Percentiles rank a stretch among this genome's conserved stretches.
These are phyloP conservation scores for Vipera ursinii DNA, from an alignment of 2,797 vertebrate genomes.

Conservation along the genomic window DNA sequence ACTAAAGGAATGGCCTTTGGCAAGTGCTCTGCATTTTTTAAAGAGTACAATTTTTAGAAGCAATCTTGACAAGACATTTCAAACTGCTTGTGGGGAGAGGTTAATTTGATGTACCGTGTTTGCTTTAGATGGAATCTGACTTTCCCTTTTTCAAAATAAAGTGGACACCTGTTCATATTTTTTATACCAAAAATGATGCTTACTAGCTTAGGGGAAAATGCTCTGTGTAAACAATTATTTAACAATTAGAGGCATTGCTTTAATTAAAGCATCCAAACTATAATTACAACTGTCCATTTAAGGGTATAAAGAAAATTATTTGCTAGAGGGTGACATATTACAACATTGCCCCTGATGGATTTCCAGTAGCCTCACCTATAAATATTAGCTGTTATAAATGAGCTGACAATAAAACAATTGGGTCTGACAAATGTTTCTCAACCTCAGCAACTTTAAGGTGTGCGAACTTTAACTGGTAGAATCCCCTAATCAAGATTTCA, in stretches of 20 bases:
- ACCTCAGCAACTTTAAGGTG: neutral
- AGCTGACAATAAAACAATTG: neutral
- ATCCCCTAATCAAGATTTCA: neutral
- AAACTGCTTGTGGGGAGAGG: conserved; percentile 11
- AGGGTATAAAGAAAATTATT: neutral
- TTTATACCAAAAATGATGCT: neutral
- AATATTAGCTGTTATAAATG: conserved; percentile 10
- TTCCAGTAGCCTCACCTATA: neutral
- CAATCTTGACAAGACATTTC: conserved; percentile 1
- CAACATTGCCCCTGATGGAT: neutral
- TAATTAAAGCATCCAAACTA: neutral
- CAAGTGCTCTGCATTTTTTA: conserved; percentile 7
- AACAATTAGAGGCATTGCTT: neutral
- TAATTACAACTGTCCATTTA: neutral
- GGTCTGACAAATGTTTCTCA: neutral
- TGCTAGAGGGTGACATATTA: neutral
- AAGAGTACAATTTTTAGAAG: conserved; percentile 11
- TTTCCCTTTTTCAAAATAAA: neutral
- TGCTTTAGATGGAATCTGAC: neutral
- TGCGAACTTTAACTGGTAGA: neutral
- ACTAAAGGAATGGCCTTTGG: neutral
- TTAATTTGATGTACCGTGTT: neutral
- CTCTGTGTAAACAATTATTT: neutral
- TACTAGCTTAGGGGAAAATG: neutral
- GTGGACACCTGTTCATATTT: neutral